These are phyloP conservation scores for Mesorhabditis spiculigera DNA, from an alignment of 2,888 invertebrate genomes.

Conservation along the genomic window DNA sequence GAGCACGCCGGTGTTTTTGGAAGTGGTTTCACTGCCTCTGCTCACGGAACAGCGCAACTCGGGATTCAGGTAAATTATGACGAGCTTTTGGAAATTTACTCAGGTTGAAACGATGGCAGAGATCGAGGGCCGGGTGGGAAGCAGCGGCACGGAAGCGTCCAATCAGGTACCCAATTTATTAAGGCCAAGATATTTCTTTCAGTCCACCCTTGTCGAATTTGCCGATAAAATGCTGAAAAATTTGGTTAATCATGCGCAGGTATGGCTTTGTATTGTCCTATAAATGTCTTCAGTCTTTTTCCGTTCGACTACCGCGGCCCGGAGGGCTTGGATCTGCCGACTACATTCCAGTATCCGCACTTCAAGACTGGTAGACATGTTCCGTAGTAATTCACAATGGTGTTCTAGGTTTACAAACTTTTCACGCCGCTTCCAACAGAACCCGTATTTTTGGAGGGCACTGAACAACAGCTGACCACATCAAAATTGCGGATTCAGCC, in stretches of 20 bases:
- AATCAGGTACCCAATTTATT: background rate
- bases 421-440: conserved; percentile 73
- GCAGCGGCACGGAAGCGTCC: conserved; percentile 57
- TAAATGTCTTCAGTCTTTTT: conserved; percentile 73
- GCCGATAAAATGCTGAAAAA: conserved; percentile 85
- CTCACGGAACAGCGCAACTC: background rate
- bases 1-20: conserved; percentile 20
- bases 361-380: conserved; percentile 83
- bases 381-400: too few species aligned
- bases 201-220: conserved; percentile 64
- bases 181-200: conserved; percentile 11
- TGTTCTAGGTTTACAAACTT: conserved; percentile 70
- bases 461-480: conserved; percentile 20
- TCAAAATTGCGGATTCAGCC: background rate
- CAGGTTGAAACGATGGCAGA: conserved; percentile 91
- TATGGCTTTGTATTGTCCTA: background rate
- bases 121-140: conserved; percentile 59
- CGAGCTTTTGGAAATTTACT: background rate
- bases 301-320: conserved; percentile 65
- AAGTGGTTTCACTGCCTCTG: background rate
- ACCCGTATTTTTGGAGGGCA: conserved; percentile 38
- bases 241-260: conserved; percentile 78
- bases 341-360: conserved; percentile 80
- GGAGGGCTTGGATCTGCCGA: conserved; percentile 59
- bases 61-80: conserved; percentile 9